Evolutionary conservation across 2,797 vertebrate species (phyloP).

Genomic region (Characodon lateralis): DNA sequence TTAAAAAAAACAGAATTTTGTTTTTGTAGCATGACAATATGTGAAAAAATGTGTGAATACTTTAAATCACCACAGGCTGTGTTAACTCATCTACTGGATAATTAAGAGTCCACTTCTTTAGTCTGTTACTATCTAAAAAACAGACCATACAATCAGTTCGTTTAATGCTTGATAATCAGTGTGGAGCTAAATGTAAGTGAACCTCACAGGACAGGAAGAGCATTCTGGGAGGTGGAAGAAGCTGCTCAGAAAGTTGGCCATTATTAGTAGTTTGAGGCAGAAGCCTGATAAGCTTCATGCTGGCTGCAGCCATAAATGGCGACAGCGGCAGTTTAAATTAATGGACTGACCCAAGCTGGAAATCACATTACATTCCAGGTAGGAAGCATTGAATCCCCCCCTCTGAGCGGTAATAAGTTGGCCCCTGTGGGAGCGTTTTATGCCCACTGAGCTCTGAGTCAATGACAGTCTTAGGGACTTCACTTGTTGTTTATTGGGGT

Average conservation of each 20-base stretch:
- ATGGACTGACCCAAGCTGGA: constrained; percentile 41
- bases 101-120: constrained; percentile 29
- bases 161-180: constrained; percentile 33
- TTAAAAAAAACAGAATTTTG: too few relatives aligned
- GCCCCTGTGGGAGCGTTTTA: constrained; percentile 16
- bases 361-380: constrained; percentile 60
- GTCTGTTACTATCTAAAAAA: constrained; percentile 18
- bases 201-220: constrained; percentile 39
- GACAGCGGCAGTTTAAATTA: constrained; percentile 49
- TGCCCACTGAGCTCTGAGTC: constrained; percentile 1
- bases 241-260: constrained; percentile 42
- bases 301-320: constrained; percentile 42
- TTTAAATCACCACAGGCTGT: constrained; percentile 3
- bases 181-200: constrained; percentile 34
- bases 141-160: constrained; percentile 35
- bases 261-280: constrained; percentile 52
- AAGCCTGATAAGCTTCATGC: constrained; percentile 67
- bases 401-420: constrained; percentile 24
- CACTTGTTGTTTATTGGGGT: constrained; percentile 9
- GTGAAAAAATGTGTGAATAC: background rate
- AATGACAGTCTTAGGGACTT: constrained; percentile 18
- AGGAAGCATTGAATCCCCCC: constrained; percentile 38
- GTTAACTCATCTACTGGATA: constrained; percentile 4
- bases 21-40: background rate
- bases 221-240: constrained; percentile 56